These are phyloP conservation scores for Oreohelix idahoensis DNA, from an alignment of 1,140 invertebrate species.

Conservation along the genomic window DNA sequence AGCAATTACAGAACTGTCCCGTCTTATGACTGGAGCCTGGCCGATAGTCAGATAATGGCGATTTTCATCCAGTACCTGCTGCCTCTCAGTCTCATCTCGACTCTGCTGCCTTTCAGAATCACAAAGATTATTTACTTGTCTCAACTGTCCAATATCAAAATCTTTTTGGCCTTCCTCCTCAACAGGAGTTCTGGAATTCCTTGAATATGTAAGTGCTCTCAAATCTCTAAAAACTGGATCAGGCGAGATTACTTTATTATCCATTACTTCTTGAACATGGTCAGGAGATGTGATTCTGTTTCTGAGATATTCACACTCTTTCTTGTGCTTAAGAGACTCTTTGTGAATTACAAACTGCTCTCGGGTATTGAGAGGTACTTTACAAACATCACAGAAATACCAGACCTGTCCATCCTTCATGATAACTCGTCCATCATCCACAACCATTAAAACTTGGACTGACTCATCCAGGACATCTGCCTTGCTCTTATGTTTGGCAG, in stretches of 20 bases:
- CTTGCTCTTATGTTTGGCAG: constrained; percentile 56
- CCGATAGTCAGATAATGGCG: neutral
- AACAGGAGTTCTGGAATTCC: neutral
- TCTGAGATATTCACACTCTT: constrained; percentile 22
- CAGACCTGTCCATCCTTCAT: constrained; percentile 48
- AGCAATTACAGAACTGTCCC: neutral
- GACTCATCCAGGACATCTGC: neutral
- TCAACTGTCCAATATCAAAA: neutral
- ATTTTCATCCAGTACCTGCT: neutral
- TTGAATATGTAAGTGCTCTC: neutral
- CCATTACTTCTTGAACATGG: neutral
- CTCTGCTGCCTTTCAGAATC: no score
- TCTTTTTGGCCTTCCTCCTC: neutral
- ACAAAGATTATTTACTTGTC: no score
- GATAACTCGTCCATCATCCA: neutral
- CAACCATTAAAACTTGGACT: neutral
- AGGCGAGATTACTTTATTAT: neutral
- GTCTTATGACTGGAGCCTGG: neutral
- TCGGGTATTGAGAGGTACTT: constrained; percentile 51
- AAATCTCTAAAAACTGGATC: neutral
- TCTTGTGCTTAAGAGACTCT: constrained; percentile 52
- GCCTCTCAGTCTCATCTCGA: neutral
- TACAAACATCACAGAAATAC: constrained; percentile 58
- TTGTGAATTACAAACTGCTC: constrained; percentile 57
- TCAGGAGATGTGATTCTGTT: neutral